Evolutionary conservation across 2,888 invertebrate genomes (phyloP), one percentile per base, ranked within the genome.

Genomic region (Euplagia quadripunctaria): DNA sequence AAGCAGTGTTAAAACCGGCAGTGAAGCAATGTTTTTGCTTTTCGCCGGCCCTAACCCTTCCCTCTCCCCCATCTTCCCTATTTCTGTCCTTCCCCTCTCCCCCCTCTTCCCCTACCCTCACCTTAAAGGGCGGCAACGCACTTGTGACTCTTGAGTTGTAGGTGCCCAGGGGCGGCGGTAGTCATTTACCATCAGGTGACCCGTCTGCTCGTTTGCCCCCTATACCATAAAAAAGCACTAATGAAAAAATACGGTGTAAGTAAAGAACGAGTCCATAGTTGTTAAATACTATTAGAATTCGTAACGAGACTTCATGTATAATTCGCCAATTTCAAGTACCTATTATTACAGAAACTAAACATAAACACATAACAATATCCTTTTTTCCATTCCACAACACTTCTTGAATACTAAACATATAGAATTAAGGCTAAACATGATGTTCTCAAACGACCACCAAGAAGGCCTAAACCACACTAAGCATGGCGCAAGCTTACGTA

Each of bases 381-480:
- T 42, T 63, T 46, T 73, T 46, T 58, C 66, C 31, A 64, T 14
- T 63, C 17, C 17, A 52, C 4, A 14, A 65, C 74, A 70, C 31
- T 16, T 70, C 31, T 46, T 72, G 85, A 81, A 83, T 83, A 85
- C 67, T 70, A 83, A 83, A 71, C 31, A 14, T 16, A 69, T n/a
- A 75, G 68, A 78, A 46, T 16, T 73, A 77, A 73, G 69, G 63
- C 70, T 68, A 78, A 78, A 76, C 76, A 70, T 72, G 55, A 20
- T 71, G 55, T 80, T 78, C 67, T 55, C 73, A 72, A 16, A 31
- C 41, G 85, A 85, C 82, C 82, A 82, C 82, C 83, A 77, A 81
- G 74, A 20, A 63, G 46, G 71, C 74, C 64, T 75, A 72, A 75
- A 61, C 64, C 69, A 81, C 73, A 72, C 70, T 65, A 58, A 31